Evolutionary conservation across 2,888 invertebrate species (phyloP).

Genomic region (Vannuccia rotundouncinata): DNA sequence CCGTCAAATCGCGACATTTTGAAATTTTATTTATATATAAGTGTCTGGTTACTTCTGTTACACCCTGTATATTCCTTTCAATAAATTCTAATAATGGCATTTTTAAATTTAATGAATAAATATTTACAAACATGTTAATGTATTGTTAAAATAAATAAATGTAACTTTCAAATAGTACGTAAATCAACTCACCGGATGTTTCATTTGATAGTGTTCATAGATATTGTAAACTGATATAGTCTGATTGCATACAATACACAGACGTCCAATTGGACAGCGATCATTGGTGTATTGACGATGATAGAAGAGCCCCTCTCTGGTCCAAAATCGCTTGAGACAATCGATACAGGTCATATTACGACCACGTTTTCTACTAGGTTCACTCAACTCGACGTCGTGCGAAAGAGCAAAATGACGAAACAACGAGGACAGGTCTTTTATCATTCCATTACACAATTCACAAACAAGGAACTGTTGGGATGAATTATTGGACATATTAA

Average conservation of each 20-base stretch:
- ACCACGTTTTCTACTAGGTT: background rate
- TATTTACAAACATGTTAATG: no score
- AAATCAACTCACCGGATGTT: background rate
- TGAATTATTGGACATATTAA: background rate
- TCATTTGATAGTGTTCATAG: background rate
- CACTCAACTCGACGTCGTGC: background rate
- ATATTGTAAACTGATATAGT: background rate
- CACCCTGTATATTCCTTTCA: no score
- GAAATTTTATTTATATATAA: no score
- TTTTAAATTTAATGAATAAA: no score
- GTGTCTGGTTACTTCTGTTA: no score
- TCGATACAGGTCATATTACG: background rate
- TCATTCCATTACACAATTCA: background rate
- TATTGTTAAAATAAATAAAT: background rate
- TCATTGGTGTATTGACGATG: background rate
- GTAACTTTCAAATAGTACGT: background rate
- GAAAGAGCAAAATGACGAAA: background rate
- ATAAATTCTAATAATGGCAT: no score
- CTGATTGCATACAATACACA: background rate
- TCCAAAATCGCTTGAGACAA: background rate
- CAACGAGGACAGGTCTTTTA: background rate
- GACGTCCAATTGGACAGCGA: background rate
- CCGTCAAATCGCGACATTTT: no score
- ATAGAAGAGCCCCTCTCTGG: background rate
- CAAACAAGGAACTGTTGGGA: background rate